phyloP scores from a whole-genome alignment of 2,797 vertebrate species.

The Holocentrus rufus region DNA sequence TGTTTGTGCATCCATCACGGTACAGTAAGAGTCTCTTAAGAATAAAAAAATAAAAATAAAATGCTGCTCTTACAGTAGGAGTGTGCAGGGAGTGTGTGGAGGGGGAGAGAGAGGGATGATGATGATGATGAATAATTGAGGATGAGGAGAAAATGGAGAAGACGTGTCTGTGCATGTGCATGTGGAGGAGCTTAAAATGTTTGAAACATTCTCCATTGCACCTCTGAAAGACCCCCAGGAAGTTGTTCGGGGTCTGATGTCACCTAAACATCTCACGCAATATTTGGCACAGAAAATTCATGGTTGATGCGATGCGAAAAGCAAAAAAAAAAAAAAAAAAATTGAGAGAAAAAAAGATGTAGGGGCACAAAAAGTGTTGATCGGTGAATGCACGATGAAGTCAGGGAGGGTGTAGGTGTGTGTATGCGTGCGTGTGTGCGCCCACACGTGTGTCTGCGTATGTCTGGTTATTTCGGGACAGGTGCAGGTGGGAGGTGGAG shows the following conservation, averaged over 20 bases:
- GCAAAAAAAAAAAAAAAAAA: constrained; percentile 26
- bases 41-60: constrained; percentile 45
- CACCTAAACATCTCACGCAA: constrained; percentile 17
- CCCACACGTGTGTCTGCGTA: constrained; percentile 31
- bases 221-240: constrained; percentile 43
- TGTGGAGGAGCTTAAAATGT: not conserved
- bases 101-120: not conserved
- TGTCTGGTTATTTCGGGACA: constrained; percentile 27
- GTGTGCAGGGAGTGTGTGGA: constrained; percentile 63
- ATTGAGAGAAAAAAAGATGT: constrained; percentile 11
- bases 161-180: not conserved
- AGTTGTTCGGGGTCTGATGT: constrained; percentile 24
- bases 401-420: constrained; percentile 41
- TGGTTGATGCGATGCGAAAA: constrained; percentile 33
- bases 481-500: not conserved
- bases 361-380: constrained; percentile 37
- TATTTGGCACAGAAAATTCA: constrained; percentile 53
- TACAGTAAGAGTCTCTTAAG: constrained; percentile 48
- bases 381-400: constrained; percentile 47
- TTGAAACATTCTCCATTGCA: constrained; percentile 58
- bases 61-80: constrained; percentile 34
- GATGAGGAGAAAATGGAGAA: constrained; percentile 21
- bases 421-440: constrained; percentile 25
- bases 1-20: constrained; percentile 34
- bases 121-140: constrained; percentile 7